Base-by-base conservation (phyloP, 1,140 invertebrate species). In the Dufourea novaeangliae region DNA sequence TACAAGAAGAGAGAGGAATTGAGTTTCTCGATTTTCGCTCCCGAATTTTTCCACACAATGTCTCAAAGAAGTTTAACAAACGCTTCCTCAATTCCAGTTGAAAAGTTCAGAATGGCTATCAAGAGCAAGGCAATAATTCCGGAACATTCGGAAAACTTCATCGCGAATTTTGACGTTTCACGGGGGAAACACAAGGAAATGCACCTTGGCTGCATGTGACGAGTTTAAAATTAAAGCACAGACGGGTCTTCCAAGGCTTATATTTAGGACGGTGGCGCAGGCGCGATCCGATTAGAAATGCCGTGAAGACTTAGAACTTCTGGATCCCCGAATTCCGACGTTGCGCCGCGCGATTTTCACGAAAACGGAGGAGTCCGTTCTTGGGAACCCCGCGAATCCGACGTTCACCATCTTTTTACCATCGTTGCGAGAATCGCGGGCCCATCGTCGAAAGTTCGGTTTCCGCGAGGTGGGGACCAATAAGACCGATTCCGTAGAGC, bases 261-360 rank as follows among this genome's bases (percentile, higher is more conserved):
- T 90, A 91, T 91, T 91, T 91, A 90, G 88, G 80, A 54, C 80
- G 80, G 57, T 83, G n/a, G 88, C 90, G 88, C 89, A 86, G 78
- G 89, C 90, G 90, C 86, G 82, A 90, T 90, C 73, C 83, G 81
- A 88, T 89, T 87, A 69, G 81, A 72, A 71, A 57, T 59, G 54
- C 82, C 34, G 64, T 57, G 78, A 85, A 85, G 82, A 81, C 79
- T 78, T 84, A 75, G 69, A 80, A 78, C 57, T 75, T 78, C 50
- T 71, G 78, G 59, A 56, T 84, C 32, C 54, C 29, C 73, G 64
- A 84, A 80, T 84, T 76, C 64, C 37, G 44, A 14, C 71, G 74
- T 57, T n/a, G n/a, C n/a, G 56, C 37, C 46, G 27, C 77, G 62
- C 41, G 81, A 72, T 78, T 83, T 83, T 78, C 61, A 39, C 52